Base-by-base conservation (phyloP, 2,113 vertebrate species). In the Oryzias curvinotus region DNA sequence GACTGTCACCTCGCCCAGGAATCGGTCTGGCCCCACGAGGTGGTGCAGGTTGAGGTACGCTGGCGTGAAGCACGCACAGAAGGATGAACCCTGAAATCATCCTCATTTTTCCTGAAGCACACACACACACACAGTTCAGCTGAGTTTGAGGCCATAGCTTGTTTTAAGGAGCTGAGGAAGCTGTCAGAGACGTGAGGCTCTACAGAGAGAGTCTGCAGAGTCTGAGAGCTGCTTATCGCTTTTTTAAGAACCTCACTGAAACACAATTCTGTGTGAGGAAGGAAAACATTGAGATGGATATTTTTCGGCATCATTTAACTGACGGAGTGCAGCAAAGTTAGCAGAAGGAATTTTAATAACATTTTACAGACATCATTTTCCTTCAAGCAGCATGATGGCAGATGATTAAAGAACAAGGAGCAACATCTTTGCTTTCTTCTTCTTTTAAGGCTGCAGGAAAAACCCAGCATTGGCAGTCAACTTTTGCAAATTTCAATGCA, bases 151-250 rank as follows among this genome's bases (percentile, higher is more conserved):
- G n/a, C 47, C 14, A 46, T 42, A n/a, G 4, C 45, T 43, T 50
- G 10, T n/a, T 68, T 74, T 19, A 30, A 47, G 64, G 48, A 42
- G 74, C 79, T 81, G 85, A 87, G 83, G 63, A 72, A 71, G 62
- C 71, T 85, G 80, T 85, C 80, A 86, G 60, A 81, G 64, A 43
- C 57, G 49, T 77, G 84, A 84, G 77, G 53, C 48, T 57, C 81
- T 14, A 41, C 80, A 85, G 87, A 56, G 68, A 73, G 71, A 15
- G 0, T 66, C 70, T 70, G 30, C 49, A 71, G 78, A 30, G 52
- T 53, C 53, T 5, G 54, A 52, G 66, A 83, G 75, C n/a, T 82
- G 78, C 86, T 85, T 84, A 82, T 58, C 42, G 1, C 7, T 57
- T 68, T 86, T 82, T 65, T 77, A 83, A 85, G 71, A 66, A 48